Conservation (phyloP, 2,113 vertebrate genomes). For the Osmerus eperlanus region DNA sequence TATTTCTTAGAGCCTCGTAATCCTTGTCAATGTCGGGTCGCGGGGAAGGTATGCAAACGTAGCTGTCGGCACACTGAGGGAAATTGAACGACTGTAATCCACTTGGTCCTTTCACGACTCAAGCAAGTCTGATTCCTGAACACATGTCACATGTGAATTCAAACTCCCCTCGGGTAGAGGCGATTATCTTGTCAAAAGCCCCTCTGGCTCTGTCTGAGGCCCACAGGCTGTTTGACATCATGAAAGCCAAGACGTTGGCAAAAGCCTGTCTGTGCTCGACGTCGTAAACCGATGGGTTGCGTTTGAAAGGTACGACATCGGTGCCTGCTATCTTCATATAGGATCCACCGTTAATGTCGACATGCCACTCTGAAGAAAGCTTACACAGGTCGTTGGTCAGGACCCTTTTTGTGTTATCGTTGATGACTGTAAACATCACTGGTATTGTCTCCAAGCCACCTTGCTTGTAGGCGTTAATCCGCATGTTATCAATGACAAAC, state of each 20-base stretch:
- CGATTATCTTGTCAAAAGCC: neutral
- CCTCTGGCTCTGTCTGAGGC: neutral
- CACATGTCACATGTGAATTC: neutral
- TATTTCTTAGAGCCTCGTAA: constrained; percentile 2
- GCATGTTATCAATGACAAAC: neutral
- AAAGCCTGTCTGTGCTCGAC: neutral
- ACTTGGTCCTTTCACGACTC: neutral
- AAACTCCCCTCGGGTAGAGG: neutral
- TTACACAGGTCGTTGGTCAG: constrained; percentile 1
- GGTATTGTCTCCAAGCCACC: neutral
- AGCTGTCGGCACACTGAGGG: neutral
- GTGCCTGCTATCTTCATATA: constrained; percentile 1
- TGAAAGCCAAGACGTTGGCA: neutral
- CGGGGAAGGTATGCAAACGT: neutral
- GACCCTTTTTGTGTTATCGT: constrained; percentile 3
- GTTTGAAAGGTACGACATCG: neutral
- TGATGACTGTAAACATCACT: neutral
- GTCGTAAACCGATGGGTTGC: neutral
- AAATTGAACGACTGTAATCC: neutral
- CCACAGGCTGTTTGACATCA: neutral
- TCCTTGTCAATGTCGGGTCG: neutral
- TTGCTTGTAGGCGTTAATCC: constrained; percentile 1
- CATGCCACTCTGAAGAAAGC: neutral
- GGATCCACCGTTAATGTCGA: neutral
- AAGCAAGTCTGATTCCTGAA: neutral